These are phyloP conservation scores for Dasyprocta punctata DNA, from an alignment of 2,113 vertebrate species.

Conservation along the genomic window DNA sequence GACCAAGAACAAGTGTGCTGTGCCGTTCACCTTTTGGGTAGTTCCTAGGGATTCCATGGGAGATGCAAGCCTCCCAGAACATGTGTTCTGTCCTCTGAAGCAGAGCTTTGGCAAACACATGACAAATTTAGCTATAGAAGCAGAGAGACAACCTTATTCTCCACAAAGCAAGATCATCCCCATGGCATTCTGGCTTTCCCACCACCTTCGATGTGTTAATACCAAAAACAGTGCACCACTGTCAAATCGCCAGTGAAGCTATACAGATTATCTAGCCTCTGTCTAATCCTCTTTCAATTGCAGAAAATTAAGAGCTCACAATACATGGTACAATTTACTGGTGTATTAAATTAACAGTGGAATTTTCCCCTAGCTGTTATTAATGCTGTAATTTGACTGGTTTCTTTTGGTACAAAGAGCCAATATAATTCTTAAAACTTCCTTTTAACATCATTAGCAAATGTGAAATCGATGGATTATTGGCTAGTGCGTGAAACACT, in stretches of 20 bases:
- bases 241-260: background rate
- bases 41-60: background rate
- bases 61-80: too few species aligned
- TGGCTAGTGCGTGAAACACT: background rate
- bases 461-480: conserved; percentile 39
- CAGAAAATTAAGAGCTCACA: conserved; percentile 55
- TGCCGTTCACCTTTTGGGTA: background rate
- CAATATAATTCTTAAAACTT: conserved; percentile 53
- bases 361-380: background rate
- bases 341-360: conserved; percentile 29
- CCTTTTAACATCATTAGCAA: conserved; percentile 48
- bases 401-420: background rate
- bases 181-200: background rate
- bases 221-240: background rate
- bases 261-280: background rate
- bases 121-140: rapidly evolving
- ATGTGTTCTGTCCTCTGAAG: background rate
- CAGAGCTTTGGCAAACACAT: background rate
- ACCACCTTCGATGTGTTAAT: background rate
- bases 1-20: background rate
- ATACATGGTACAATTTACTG: background rate
- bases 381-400: background rate
- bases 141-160: background rate
- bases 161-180: background rate
- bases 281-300: conserved; percentile 49